Base-by-base conservation (phyloP, 2,113 vertebrate species). In the Pachyramphus minor region DNA sequence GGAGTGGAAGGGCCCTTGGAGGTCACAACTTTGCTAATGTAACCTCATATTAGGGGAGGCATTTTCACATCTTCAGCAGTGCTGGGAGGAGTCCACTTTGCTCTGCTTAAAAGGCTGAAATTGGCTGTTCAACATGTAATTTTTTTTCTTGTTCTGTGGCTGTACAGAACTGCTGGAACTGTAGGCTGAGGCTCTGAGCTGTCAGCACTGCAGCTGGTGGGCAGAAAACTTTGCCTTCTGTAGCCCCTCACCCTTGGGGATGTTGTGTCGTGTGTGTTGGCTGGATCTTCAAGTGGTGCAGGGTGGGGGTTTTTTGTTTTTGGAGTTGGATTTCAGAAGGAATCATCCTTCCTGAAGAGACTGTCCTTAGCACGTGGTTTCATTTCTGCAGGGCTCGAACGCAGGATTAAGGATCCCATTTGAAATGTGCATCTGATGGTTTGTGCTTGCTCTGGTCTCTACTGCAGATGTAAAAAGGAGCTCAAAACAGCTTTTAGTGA, bases 11-110 rank as follows among this genome's bases (percentile, higher is more conserved):
- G 45, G n/a, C 28, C 39, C 35, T 73, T 24, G 45, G 45, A 68
- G 20, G 42, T 81, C 22, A 7, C 39, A 2, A 2, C 25, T 64
- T 30, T n/a, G 47, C 45, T 45, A 49, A 8, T 0, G 2, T 27
- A 12, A 75, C 31, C 49, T 79, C 11, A 0, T 3, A 0, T 2
- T 7, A 24, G 75, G 35, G 60, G 27, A 21, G 21, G 28, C 35
- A n/a, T 24, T 78, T 52, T n/a, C 41, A 5, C 12, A 5, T 58
- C 58, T 30, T 72, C 27, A 22, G 69, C 74, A 55, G 11, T 1
- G n/a, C 73, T 60, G 14, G 1, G 4, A 39, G 44, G 42, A 28
- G 50, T 2, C 42, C n/a, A 7, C 15, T 67, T 44, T 23, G 31
- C 15, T 67, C 41, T 23, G 31, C 30, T 64, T 52, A 35, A 58